A percentile compares a stretch with the other conserved stretches of the same genome.
Evolutionary conservation across 2,797 vertebrate species (phyloP).

Genomic region (Chromobotia macracanthus): DNA sequence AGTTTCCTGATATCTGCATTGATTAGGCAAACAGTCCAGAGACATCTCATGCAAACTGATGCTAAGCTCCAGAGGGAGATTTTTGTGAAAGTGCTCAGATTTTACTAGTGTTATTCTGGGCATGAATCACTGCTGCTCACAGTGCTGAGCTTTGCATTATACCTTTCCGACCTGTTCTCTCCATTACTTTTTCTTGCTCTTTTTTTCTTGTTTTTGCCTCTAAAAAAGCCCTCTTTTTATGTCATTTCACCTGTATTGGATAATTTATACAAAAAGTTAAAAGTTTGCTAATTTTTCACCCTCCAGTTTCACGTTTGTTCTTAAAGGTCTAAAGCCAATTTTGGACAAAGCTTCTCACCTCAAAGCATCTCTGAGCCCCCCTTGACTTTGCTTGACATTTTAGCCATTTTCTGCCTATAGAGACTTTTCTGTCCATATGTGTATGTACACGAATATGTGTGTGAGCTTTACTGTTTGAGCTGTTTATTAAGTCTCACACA

Average conservation of each 20-base stretch:
- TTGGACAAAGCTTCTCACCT: not conserved
- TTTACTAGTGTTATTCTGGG: not conserved
- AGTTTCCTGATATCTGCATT: not conserved
- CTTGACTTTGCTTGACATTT: not conserved
- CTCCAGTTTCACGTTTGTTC: not conserved
- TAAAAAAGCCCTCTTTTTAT: not conserved
- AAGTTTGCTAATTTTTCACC: not conserved
- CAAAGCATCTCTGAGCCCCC: no score
- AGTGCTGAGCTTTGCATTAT: not conserved
- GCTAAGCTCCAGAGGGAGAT: conserved; percentile 1
- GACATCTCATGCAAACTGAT: not conserved
- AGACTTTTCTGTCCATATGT: no score
- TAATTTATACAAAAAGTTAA: not conserved
- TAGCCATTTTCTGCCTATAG: not conserved
- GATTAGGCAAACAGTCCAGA: not conserved
- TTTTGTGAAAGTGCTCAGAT: not conserved
- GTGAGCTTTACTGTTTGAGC: no score
- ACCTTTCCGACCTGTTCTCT: conserved; percentile 17
- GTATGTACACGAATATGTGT: no score
- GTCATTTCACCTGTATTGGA: not conserved
- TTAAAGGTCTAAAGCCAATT: not conserved
- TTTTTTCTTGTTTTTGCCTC: not conserved
- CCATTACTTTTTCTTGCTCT: not conserved
- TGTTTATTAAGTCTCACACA: no score
- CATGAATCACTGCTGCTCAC: not conserved